Conservation (phyloP, 2,113 vertebrate genomes). For the Neodontobutis hainanensis region DNA sequence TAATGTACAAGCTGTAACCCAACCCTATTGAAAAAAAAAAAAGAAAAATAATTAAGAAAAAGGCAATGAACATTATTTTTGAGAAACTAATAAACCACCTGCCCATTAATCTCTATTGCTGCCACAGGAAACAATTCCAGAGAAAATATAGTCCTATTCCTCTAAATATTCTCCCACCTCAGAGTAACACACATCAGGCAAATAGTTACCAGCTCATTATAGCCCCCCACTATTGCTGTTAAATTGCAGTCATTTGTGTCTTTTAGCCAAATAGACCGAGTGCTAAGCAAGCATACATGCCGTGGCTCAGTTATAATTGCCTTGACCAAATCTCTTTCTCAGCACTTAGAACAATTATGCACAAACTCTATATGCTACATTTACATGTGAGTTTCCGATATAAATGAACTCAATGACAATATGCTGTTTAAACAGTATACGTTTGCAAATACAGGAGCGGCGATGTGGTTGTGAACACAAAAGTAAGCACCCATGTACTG, state of each 20-base stretch:
- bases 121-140: constrained; percentile 52
- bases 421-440: background rate
- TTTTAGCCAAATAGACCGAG: constrained; percentile 66
- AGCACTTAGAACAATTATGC: constrained; percentile 59
- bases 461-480: background rate
- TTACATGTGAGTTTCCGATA: constrained; percentile 16
- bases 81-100: constrained; percentile 44
- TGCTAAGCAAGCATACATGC: constrained; percentile 58
- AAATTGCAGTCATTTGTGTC: constrained; percentile 73
- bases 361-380: constrained; percentile 17
- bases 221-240: constrained; percentile 56
- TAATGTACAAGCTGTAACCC: constrained; percentile 4
- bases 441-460: background rate
- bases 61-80: constrained; percentile 14
- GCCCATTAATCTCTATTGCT: constrained; percentile 62
- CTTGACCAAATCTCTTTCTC: constrained; percentile 62
- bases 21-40: constrained; percentile 17
- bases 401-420: constrained; percentile 15
- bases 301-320: constrained; percentile 64
- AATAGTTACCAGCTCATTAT: constrained; percentile 68
- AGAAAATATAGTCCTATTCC: constrained; percentile 47
- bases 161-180: constrained; percentile 60
- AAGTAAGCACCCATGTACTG: constrained; percentile 6
- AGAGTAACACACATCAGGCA: constrained; percentile 58
- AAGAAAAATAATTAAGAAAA: constrained; percentile 20